Evolutionary conservation across 2,888 invertebrate species (phyloP).

Genomic region (Zaprionus bogoriensis): DNA sequence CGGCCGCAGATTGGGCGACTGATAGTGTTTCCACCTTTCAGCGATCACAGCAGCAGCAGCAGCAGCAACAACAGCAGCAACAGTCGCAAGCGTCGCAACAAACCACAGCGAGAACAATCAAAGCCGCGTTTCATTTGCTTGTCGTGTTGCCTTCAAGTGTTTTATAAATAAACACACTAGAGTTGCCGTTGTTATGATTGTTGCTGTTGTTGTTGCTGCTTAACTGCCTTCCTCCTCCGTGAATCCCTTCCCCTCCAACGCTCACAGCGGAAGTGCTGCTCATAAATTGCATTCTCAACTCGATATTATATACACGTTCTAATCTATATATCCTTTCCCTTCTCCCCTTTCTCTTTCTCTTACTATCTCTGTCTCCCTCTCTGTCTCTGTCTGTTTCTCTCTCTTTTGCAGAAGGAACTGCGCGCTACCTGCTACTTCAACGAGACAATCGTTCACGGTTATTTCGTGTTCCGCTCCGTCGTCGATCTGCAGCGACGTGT

Average conservation of each 20-base stretch:
- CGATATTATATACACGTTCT: slow-evolving; percentile 11
- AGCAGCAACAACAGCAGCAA: slow-evolving; percentile 1
- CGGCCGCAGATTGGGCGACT: slow-evolving; percentile 26
- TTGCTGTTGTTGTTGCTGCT: slow-evolving; percentile 12
- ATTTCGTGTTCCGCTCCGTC: slow-evolving; percentile 82
- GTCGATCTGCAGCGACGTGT: slow-evolving; percentile 82
- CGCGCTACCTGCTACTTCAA: slow-evolving; percentile 83
- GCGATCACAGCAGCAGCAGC: slow-evolving; percentile 1
- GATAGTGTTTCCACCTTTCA: slow-evolving; percentile 28
- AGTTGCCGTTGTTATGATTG: slow-evolving; percentile 32
- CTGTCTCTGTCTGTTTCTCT: neutral
- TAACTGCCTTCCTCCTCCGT: no score
- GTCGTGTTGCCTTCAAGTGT: slow-evolving; percentile 71
- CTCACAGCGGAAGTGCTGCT: slow-evolving; percentile 60
- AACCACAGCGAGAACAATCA: slow-evolving; percentile 23
- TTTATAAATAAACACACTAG: slow-evolving; percentile 77
- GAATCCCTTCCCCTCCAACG: slow-evolving; percentile 28
- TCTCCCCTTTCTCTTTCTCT: no score
- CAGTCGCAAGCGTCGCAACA: slow-evolving; percentile 15
- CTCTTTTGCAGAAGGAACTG: slow-evolving; percentile 78
- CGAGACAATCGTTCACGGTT: slow-evolving; percentile 82
- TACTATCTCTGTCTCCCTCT: neutral
- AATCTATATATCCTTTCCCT: neutral
- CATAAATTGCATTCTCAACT: slow-evolving; percentile 65
- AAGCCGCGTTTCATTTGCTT: slow-evolving; percentile 64